Conservation (phyloP, 2,888 invertebrate genomes). For the Mythimna loreyi region DNA sequence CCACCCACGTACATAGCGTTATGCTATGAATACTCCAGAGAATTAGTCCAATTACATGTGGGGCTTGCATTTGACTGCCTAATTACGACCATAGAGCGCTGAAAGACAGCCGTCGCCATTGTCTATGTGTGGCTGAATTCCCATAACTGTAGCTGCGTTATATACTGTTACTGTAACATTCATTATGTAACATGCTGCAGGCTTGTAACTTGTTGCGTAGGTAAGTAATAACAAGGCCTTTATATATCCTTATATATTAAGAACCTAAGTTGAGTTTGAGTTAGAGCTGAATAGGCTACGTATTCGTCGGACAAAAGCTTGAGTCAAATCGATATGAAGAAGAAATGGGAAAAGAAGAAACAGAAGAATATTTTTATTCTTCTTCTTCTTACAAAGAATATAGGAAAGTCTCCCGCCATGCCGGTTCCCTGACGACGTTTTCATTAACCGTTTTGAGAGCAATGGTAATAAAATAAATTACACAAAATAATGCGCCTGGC, state of each 20-base stretch:
- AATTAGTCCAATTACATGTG: conserved; percentile 46
- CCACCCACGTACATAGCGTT: conserved; percentile 15
- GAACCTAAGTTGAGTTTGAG: neutral
- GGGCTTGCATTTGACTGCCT: conserved; percentile 74
- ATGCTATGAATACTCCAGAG: conserved; percentile 23
- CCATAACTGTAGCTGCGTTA: conserved; percentile 44
- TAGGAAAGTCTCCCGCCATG: no score
- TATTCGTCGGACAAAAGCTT: no score
- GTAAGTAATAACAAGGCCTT: no score
- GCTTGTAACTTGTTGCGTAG: neutral
- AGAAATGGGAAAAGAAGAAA: no score
- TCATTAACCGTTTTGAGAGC: no score
- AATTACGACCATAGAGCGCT: conserved; percentile 73
- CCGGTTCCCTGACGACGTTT: no score
- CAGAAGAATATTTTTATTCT: no score
- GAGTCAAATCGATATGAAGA: no score
- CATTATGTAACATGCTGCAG: neutral
- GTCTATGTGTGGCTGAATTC: conserved; percentile 61
- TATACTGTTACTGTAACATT: conserved; percentile 12
- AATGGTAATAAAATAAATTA: no score
- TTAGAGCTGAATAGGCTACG: neutral
- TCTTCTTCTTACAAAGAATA: no score
- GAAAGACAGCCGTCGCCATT: conserved; percentile 66
- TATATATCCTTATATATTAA: no score
- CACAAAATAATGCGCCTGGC: no score